phyloP scores from a whole-genome alignment of 2,888 invertebrate genomes.

The Erebia aethiops region DNA sequence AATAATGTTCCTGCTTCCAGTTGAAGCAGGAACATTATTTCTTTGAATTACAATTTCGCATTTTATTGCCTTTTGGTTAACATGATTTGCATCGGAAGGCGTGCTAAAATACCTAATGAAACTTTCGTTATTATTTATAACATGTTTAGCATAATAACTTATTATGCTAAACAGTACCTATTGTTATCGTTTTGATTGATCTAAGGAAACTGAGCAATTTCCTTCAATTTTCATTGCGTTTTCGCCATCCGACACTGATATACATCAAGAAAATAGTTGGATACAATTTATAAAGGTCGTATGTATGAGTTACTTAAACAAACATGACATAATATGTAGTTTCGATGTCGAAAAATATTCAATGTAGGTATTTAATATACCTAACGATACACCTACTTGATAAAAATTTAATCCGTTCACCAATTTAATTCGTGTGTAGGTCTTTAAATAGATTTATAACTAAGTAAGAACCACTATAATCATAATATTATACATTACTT shows the following conservation, averaged over 20 bases:
- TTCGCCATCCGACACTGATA: not conserved
- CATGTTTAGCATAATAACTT: no score
- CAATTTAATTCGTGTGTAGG: not conserved
- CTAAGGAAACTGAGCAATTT: not conserved
- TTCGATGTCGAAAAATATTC: not conserved
- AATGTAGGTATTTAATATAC: not conserved
- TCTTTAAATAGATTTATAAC: not conserved
- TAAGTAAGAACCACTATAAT: no score
- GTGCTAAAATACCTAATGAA: not conserved
- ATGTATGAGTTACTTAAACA: not conserved
- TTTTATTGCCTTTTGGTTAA: no score
- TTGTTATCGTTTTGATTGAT: not conserved
- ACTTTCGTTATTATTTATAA: no score
- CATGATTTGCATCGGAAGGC: not conserved
- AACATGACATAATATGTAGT: not conserved
- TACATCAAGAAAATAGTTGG: not conserved
- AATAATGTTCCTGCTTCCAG: slow-evolving; percentile 8
- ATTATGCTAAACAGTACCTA: not conserved
- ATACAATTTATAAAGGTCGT: not conserved
- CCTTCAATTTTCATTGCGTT: not conserved
- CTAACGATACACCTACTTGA: not conserved
- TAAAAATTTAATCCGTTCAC: not conserved
- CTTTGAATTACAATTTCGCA: not conserved
- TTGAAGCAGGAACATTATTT: no score
- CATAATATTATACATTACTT: no score